Evolutionary conservation across 2,113 vertebrate species (phyloP).

Genomic region (Poeciliopsis prolifica): DNA sequence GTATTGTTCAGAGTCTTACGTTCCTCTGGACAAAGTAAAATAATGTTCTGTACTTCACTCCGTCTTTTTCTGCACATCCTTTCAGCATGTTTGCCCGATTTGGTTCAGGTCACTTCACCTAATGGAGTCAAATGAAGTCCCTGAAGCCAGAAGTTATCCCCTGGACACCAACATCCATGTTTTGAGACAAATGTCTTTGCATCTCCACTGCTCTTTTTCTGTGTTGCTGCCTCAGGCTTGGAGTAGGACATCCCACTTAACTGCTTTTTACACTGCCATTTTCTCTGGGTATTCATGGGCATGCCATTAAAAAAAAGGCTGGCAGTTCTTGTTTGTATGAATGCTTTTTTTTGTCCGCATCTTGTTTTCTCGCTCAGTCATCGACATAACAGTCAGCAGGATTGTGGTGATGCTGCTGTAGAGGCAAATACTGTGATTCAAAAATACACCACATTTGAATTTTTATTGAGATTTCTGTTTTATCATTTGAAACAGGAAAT

Average conservation of each 20-base stretch:
- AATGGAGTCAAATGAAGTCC: slow-evolving; percentile 63
- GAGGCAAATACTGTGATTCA: background rate
- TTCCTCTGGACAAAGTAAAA: slow-evolving; percentile 30
- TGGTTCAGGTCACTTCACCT: slow-evolving; percentile 78
- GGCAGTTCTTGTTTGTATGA: slow-evolving; percentile 62
- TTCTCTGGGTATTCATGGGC: slow-evolving; percentile 61
- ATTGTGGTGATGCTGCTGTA: background rate
- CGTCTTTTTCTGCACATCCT: slow-evolving; percentile 54
- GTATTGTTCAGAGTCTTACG: slow-evolving; percentile 25
- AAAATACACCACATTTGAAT: background rate
- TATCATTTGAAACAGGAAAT: background rate
- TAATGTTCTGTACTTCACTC: slow-evolving; percentile 40
- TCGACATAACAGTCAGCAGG: background rate
- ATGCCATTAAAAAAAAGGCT: slow-evolving; percentile 63
- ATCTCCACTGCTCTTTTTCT: slow-evolving; percentile 21
- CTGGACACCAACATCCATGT: slow-evolving; percentile 54
- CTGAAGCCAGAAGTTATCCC: slow-evolving; percentile 52
- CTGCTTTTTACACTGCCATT: slow-evolving; percentile 65
- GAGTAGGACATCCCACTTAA: slow-evolving; percentile 63
- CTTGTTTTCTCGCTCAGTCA: slow-evolving; percentile 17
- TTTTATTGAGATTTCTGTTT: background rate
- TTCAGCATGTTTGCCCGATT: slow-evolving; percentile 66
- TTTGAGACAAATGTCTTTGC: slow-evolving; percentile 46
- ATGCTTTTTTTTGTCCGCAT: slow-evolving; percentile 32
- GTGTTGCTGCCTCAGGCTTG: slow-evolving; percentile 36